These are phyloP conservation scores for Canis aureus DNA, from an alignment of 2,113 vertebrate genomes.

Conservation along the genomic window DNA sequence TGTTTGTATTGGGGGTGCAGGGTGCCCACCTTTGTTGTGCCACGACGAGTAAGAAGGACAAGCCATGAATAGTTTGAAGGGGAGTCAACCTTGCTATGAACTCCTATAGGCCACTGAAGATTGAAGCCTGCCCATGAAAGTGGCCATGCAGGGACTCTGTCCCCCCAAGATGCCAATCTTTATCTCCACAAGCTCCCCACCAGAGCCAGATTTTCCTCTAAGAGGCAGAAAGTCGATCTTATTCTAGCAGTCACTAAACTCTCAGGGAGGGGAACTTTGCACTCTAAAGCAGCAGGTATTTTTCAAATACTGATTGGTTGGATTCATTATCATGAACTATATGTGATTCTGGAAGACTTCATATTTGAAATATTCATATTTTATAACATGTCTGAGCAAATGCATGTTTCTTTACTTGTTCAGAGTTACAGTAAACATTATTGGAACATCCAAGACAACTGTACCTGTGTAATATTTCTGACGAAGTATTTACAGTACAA, in stretches of 20 bases:
- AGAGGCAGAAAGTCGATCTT: neutral
- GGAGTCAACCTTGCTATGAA: neutral
- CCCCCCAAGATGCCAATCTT: neutral
- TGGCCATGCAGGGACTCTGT: neutral
- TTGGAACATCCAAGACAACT: conserved; percentile 27
- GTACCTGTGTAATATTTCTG: neutral
- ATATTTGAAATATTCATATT: neutral
- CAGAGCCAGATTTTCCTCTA: neutral
- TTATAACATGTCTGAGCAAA: conserved; percentile 9
- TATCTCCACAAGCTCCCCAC: neutral
- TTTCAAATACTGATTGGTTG: neutral
- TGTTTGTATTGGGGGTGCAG: neutral
- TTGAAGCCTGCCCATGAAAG: neutral
- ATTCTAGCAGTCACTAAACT: neutral
- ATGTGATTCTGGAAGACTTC: neutral
- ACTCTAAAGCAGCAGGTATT: neutral
- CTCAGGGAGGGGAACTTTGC: neutral
- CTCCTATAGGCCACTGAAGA: neutral
- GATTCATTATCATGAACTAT: neutral
- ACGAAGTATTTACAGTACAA: neutral
- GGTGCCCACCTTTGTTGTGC: neutral
- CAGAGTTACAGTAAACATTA: neutral
- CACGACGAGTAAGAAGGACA: neutral
- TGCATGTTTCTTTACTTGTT: neutral
- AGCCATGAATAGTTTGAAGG: neutral